A percentile compares a stretch with the other conserved stretches of the same genome.
Evolutionary conservation across 2,888 invertebrate species (phyloP).

Genomic region (Erebia epiphron): DNA sequence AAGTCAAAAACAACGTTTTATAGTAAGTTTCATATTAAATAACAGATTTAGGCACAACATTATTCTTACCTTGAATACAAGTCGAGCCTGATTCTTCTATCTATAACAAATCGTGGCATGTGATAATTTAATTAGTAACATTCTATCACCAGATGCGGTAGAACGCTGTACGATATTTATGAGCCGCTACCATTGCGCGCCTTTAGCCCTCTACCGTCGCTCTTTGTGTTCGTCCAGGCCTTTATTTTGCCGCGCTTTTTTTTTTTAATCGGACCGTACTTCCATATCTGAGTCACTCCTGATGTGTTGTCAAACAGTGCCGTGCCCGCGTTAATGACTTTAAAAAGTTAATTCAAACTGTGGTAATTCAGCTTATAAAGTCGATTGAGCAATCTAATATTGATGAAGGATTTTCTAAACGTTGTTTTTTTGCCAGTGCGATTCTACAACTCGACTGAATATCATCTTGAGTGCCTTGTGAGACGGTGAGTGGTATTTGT

Average conservation of each 20-base stretch:
- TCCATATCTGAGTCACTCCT: conserved; percentile 66
- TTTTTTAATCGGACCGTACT: conserved; percentile 57
- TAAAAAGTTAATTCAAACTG: conserved; percentile 34
- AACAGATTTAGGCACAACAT: too few species aligned
- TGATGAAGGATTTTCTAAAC: conserved; percentile 25
- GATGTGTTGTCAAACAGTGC: conserved; percentile 76
- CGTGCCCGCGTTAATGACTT: conserved; percentile 55
- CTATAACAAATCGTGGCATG: too few species aligned
- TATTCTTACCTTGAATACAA: too few species aligned
- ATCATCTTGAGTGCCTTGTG: not conserved
- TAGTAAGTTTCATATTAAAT: too few species aligned
- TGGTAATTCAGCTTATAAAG: conserved; percentile 45
- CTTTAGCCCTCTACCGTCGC: not conserved
- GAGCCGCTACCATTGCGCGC: not conserved
- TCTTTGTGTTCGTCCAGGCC: conserved; percentile 58
- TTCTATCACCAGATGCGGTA: too few species aligned
- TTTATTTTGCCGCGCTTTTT: conserved; percentile 42
- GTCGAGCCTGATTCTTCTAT: too few species aligned
- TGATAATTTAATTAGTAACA: too few species aligned
- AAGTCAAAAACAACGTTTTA: too few species aligned
- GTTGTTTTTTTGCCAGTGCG: conserved; percentile 16
- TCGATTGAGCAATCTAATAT: conserved; percentile 38
- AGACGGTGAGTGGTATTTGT: conserved; percentile 21
- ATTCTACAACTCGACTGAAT: conserved; percentile 1
- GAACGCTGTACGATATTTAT: too few species aligned